Evolutionary conservation across 1,140 invertebrate genomes (phyloP), one percentile per base, ranked within the genome.

Genomic region (Pseudomyrmex pallidus): DNA sequence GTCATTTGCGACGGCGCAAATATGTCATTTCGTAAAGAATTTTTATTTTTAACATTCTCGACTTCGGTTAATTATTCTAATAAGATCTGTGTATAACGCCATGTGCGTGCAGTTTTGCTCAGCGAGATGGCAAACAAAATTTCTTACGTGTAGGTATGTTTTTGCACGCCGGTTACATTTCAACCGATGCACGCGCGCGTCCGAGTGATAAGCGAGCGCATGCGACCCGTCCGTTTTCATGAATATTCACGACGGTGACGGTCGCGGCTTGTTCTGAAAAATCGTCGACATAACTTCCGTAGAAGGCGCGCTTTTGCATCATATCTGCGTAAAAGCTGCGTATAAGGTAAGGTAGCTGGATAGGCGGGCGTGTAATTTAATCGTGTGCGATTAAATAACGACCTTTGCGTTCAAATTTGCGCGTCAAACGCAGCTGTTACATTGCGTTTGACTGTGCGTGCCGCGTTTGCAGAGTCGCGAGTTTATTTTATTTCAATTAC

Each of bases 211-310:
- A 82, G 59, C 48, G 70, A 52, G n/a, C 13, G 57, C 62, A 15
- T 56, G 57, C 35, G 54, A 9, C 15, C 5, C 15, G 64, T 64
- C 10, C 44, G 46, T 73, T 67, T 83, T 77, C 85, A 83, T 83
- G 56, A 87, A 86, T 87, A 87, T 86, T 86, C 85, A 83, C 20
- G 17, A 44, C 57, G 13, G 35, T 9, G 25, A 17, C 17, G 25
- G 61, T 12, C 67, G 62, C 15, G 46, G 17, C 20, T 20, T 50
- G 61, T 86, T 86, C 54, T 73, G 66, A 87, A 87, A 87, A 87
- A 83, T 86, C 86, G 48, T 15, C 66, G 59, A 46, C 61, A 76
- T 82, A 66, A 83, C 62, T 67, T 61, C 17, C 73, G 56, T 20
- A 12, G 25, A 62, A 48, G 5, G 22, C 44, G 2, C 2, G 8